These are phyloP conservation scores for Shinisaurus crocodilurus DNA, from an alignment of 2,113 vertebrate species.

Conservation along the genomic window DNA sequence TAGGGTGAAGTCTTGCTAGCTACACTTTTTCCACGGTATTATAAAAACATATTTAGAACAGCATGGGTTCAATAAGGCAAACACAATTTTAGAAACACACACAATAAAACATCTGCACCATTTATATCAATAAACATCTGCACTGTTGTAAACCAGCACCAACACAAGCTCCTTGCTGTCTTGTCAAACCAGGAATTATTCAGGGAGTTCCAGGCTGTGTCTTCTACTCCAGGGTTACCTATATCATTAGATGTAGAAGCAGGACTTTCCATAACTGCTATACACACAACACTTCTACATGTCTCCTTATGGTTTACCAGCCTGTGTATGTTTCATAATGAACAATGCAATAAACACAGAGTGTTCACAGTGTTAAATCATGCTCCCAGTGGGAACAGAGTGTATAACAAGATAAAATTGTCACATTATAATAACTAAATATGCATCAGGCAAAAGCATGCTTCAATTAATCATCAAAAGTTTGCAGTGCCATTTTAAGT, in stretches of 20 bases:
- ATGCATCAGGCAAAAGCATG: slow-evolving; percentile 79
- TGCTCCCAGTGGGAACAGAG: slow-evolving; percentile 80
- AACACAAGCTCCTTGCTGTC: slow-evolving; percentile 17
- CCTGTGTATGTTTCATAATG: slow-evolving; percentile 71
- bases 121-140: background rate
- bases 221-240: slow-evolving; percentile 52
- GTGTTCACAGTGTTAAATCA: slow-evolving; percentile 76
- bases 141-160: background rate
- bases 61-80: slow-evolving; percentile 12
- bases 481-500: slow-evolving; percentile 78
- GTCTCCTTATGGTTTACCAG: slow-evolving; percentile 68
- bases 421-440: slow-evolving; percentile 85
- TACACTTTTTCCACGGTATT: background rate
- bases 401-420: slow-evolving; percentile 83
- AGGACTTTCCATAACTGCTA: slow-evolving; percentile 38
- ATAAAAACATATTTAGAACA: slow-evolving; percentile 2
- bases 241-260: slow-evolving; percentile 53
- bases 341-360: slow-evolving; percentile 76
- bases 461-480: slow-evolving; percentile 88
- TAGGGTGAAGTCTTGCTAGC: background rate
- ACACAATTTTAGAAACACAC: background rate
- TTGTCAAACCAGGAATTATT: slow-evolving; percentile 30
- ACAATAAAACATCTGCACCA: slow-evolving; percentile 14
- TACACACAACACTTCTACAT: slow-evolving; percentile 55
- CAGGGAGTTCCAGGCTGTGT: slow-evolving; percentile 35